Evolutionary conservation across 2,113 vertebrate genomes (phyloP).

Genomic region (Rhagologus leucostigma): DNA sequence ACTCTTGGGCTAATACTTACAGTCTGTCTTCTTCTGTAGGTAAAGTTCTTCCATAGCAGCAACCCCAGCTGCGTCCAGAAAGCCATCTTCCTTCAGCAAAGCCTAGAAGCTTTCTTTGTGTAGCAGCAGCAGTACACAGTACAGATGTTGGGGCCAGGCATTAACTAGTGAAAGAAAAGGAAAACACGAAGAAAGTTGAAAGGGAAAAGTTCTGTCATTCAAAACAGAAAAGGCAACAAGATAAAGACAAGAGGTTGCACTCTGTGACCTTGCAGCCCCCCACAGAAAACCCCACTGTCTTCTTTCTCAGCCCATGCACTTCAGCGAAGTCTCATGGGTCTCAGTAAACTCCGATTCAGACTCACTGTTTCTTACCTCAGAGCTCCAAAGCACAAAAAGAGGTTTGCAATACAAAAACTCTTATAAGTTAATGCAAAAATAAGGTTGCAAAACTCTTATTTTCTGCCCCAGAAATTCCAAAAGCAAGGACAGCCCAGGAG

Average conservation of each 20-base stretch:
- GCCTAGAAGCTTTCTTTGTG: not conserved
- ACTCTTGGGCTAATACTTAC: conserved; percentile 72
- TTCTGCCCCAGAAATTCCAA: not conserved
- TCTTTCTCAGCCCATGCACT: not conserved
- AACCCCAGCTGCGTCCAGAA: conserved; percentile 87
- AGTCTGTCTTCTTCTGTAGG: conserved; percentile 89
- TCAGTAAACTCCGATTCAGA: not conserved
- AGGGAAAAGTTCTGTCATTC: not conserved
- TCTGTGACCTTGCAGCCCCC: not conserved
- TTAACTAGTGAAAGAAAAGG: conserved; percentile 63
- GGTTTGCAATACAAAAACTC: not conserved
- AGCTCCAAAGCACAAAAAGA: not conserved
- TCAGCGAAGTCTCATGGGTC: not conserved
- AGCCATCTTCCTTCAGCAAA: conserved; percentile 79
- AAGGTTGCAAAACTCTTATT: too few species aligned
- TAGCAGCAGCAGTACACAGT: conserved; percentile 62
- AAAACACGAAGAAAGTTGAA: not conserved
- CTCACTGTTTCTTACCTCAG: not conserved
- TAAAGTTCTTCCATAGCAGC: conserved; percentile 98
- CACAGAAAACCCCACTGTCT: not conserved
- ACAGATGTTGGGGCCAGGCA: conserved; percentile 72
- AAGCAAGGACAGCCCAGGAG: not conserved
- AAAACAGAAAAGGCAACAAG: not conserved
- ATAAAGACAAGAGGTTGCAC: not conserved
- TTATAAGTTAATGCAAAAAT: too few species aligned